Conservation (phyloP, 1,140 invertebrate genomes). For the Notospermus geniculatus region DNA sequence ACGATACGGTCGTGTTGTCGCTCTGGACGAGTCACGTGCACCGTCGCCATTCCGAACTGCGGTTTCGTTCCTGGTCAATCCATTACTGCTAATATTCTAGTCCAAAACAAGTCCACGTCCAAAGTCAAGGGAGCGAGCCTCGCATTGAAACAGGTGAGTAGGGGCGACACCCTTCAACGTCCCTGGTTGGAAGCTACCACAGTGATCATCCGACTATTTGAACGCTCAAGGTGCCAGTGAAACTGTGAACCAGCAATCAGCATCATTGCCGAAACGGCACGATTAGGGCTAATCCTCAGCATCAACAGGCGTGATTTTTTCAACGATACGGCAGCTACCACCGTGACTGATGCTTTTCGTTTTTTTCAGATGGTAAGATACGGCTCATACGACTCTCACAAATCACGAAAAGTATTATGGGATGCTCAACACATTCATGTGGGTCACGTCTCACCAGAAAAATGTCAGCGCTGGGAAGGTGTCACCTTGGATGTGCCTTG, state of each 20-base stretch:
- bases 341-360: too few species aligned
- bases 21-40: background rate
- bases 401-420: slow-evolving; percentile 7
- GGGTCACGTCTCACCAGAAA: background rate
- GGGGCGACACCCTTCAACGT: too few species aligned
- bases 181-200: background rate
- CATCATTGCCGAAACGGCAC: background rate
- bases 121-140: slow-evolving; percentile 7
- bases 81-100: background rate
- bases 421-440: slow-evolving; percentile 4
- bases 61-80: slow-evolving; percentile 5
- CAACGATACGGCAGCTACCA: too few species aligned
- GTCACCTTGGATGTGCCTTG: background rate
- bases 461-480: background rate
- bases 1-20: slow-evolving; percentile 7
- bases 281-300: background rate
- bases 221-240: background rate
- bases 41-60: background rate
- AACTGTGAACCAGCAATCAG: background rate
- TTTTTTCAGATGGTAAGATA: slow-evolving; percentile 3
- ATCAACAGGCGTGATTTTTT: background rate
- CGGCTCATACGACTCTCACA: slow-evolving; percentile 4
- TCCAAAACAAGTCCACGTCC: slow-evolving; percentile 6
- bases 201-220: background rate
- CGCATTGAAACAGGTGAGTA: slow-evolving; percentile 3